phyloP scores from a whole-genome alignment of 2,888 invertebrate genomes.

The Apodemia zela region DNA sequence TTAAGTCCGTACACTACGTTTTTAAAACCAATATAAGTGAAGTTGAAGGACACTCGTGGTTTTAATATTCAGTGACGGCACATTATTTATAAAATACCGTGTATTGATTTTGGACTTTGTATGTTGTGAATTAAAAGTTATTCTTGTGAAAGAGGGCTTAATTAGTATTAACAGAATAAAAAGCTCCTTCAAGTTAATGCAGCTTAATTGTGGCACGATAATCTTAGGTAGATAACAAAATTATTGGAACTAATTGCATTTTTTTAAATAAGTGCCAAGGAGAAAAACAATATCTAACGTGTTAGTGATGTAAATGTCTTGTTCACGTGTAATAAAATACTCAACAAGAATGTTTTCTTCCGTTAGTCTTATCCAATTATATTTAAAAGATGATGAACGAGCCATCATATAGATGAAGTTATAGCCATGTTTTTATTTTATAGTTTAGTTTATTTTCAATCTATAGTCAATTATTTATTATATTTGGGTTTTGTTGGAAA shows the following conservation, averaged over 20 bases:
- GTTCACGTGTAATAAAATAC: conserved; percentile 4
- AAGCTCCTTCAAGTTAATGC: conserved; percentile 8
- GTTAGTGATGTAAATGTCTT: neutral
- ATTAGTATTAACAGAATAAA: conserved; percentile 3
- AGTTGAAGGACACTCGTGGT: neutral
- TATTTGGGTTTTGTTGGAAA: conserved; percentile 14
- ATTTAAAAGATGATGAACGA: neutral
- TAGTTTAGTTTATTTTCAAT: conserved; percentile 12
- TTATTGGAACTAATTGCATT: conserved; percentile 10
- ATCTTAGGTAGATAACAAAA: conserved; percentile 1
- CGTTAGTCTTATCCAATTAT: neutral
- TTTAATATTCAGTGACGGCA: conserved; percentile 11
- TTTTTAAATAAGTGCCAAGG: conserved; percentile 11
- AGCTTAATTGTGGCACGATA: conserved; percentile 10
- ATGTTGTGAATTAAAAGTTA: conserved; percentile 11
- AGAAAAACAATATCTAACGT: neutral
- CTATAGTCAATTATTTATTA: conserved; percentile 12
- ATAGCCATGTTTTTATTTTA: conserved; percentile 14
- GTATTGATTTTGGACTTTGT: conserved; percentile 13
- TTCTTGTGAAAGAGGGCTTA: conserved; percentile 15
- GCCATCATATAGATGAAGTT: neutral
- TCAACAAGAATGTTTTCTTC: conserved; percentile 3
- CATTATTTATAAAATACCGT: neutral
- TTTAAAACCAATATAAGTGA: conserved; percentile 11
- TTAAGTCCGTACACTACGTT: conserved; percentile 5